Conservation (phyloP, 2,113 vertebrate genomes). For the Typhlomys cinereus region DNA sequence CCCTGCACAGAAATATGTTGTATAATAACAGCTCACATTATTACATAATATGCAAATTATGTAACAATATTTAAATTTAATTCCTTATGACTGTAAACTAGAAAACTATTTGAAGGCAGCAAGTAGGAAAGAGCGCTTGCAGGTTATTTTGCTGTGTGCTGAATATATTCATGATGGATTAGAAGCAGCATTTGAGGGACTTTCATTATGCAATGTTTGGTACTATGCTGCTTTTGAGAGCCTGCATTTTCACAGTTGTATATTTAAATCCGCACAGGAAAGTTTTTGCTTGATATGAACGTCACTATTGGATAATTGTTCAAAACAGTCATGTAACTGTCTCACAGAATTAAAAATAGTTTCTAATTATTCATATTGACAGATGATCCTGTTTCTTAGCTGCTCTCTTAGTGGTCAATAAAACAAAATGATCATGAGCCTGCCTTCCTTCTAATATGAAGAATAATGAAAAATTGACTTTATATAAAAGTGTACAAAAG, state of each 20-base stretch:
- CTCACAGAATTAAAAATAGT: slow-evolving; percentile 25
- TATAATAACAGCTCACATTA: background rate
- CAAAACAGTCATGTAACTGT: slow-evolving; percentile 32
- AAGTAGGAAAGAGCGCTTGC: background rate
- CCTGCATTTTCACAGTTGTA: background rate
- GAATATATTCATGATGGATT: background rate
- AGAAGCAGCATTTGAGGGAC: background rate
- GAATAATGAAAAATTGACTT: background rate
- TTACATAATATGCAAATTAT: background rate
- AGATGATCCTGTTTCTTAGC: slow-evolving; percentile 30
- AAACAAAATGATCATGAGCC: slow-evolving; percentile 29
- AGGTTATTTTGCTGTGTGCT: background rate
- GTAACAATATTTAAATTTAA: background rate
- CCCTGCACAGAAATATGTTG: too few relatives aligned
- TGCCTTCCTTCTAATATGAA: background rate
- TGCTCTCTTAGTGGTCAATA: slow-evolving; percentile 37
- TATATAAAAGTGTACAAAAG: background rate
- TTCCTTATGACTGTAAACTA: background rate
- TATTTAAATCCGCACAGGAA: slow-evolving; percentile 27
- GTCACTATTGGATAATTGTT: slow-evolving; percentile 30
- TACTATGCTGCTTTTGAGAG: background rate
- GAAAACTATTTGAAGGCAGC: background rate
- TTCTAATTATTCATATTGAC: slow-evolving; percentile 55
- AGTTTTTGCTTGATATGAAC: slow-evolving; percentile 4
- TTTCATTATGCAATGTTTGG: background rate